Base-by-base conservation (phyloP, 2,888 invertebrate genomes). In the Heliconius ethilla region DNA sequence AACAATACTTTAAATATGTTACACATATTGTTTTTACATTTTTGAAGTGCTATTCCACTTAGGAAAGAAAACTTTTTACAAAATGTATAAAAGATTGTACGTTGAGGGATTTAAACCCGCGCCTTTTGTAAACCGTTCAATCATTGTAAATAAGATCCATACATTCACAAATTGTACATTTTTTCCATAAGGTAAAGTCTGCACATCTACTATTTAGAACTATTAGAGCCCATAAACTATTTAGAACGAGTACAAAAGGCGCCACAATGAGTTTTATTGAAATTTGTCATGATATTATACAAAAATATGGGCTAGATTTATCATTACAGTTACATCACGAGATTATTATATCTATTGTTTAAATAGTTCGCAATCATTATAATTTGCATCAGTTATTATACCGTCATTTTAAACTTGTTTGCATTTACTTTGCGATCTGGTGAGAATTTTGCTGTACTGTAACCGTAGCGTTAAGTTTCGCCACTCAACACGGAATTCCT, bases 291-390 rank as follows among this genome's bases (percentile, higher is more conserved):
- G 70, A 55, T 70, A 70, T 29, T 3, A 27, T 55, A 70, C n/a
- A 51, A 45, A 70, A 55, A 18, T 25, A 51, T 55, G 51, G 5
- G 25, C 45, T 51, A 51, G 70, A 70, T 29, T 51, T 11, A 55
- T 29, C 29, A 70, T 55, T 22, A 70, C 51, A 22, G 29, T 29
- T 51, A 51, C 70, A 70, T 70, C 70, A 70, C 70, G 51, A 70
- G 18, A 51, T 51, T 18, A 18, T 51, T 27, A 51, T 29, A 29
- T 70, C 70, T 40, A 70, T 70, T 70, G 70, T 70, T 70, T 51
- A 51, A 70, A 22, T 51, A 29, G 27, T 70, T 22, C 29, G 51
- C 29, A 70, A 11, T 70, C 13, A 67, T 67, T 37, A 37, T 67
- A 37, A 13, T 67, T 67, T n/a, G 22, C 67, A 22, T 67, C 13